Evolutionary conservation across 2,113 vertebrate species (phyloP).

Genomic region (Pachyramphus minor): DNA sequence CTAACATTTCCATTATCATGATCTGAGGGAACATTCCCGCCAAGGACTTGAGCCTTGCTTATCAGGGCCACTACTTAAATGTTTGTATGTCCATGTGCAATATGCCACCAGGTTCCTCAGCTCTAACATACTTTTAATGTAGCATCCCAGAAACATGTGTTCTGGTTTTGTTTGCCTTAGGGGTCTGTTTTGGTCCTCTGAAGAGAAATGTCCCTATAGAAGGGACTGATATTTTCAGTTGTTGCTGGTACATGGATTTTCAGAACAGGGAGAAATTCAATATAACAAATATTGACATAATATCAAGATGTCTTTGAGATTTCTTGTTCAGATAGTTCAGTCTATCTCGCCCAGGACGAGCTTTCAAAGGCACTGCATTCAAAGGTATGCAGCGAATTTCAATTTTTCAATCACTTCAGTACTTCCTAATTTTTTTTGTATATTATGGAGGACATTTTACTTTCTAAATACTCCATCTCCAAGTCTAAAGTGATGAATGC

Average conservation of each 20-base stretch:
- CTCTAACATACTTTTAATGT: neutral
- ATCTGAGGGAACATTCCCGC: neutral
- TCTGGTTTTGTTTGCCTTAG: neutral
- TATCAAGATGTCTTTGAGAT: neutral
- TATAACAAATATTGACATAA: neutral
- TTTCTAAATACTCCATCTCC: neutral
- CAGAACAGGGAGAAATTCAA: neutral
- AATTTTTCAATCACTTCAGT: neutral
- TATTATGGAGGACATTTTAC: neutral
- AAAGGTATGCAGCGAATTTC: neutral
- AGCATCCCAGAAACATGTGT: neutral
- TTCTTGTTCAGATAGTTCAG: neutral
- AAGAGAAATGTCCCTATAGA: neutral
- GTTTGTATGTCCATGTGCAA: neutral
- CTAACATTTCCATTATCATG: rapidly evolving
- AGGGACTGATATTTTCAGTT: neutral
- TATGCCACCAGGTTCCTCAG: neutral
- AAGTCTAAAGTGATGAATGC: neutral
- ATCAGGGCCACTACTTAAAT: neutral
- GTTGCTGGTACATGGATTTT: neutral
- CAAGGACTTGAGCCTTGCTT: neutral
- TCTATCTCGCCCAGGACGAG: neutral
- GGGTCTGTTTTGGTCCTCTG: neutral
- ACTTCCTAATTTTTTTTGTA: neutral
- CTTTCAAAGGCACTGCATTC: neutral